Evolutionary conservation across 2,113 vertebrate genomes (phyloP).

Genomic region (Malurus melanocephalus): DNA sequence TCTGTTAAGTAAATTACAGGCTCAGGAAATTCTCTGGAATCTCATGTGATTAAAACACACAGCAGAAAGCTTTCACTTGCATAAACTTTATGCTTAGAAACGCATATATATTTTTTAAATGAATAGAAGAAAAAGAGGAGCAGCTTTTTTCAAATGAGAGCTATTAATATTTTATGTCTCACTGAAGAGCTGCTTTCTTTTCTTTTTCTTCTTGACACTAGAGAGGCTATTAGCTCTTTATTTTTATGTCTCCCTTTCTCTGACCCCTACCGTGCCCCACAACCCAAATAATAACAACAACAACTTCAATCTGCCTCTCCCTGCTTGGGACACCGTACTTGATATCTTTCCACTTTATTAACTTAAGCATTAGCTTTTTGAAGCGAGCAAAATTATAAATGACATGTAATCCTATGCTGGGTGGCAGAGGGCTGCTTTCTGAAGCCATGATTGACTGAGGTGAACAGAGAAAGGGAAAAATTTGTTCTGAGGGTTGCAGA

Average conservation of each 20-base stretch:
- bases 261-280: conserved; percentile 25
- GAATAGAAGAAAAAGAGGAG: neutral
- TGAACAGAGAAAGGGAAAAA: conserved; percentile 57
- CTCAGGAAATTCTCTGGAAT: neutral
- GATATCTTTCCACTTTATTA: conserved; percentile 66
- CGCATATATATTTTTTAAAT: conserved; percentile 9
- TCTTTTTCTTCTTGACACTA: conserved; percentile 18
- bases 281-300: conserved; percentile 43
- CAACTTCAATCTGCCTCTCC: conserved; percentile 33
- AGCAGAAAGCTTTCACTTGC: neutral
- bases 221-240: conserved; percentile 26
- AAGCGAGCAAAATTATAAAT: conserved; percentile 55
- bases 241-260: conserved; percentile 22
- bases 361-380: conserved; percentile 56
- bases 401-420: conserved; percentile 46
- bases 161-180: neutral
- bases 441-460: conserved; percentile 16
- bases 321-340: neutral
- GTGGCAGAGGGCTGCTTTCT: conserved; percentile 34
- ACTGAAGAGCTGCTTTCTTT: neutral
- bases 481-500: conserved; percentile 18
- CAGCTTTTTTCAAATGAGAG: neutral
- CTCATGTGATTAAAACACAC: neutral
- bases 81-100: conserved; percentile 9
- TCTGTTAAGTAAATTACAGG: neutral